phyloP scores from a whole-genome alignment of 2,113 vertebrate species.

The Rhinoderma darwinii region DNA sequence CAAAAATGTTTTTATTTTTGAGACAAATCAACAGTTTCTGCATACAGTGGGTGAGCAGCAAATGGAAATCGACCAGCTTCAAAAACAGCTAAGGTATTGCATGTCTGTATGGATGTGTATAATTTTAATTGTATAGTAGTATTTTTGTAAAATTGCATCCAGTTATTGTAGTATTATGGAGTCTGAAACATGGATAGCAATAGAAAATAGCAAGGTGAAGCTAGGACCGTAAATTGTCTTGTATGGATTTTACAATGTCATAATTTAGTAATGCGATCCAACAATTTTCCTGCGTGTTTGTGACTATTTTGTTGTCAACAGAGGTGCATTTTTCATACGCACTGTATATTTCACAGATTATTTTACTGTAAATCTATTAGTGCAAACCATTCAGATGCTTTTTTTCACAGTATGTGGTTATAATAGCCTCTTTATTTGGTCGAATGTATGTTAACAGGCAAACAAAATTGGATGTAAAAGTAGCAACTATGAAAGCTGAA shows the following conservation, averaged over 20 bases:
- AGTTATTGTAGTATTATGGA: not conserved
- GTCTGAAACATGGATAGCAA: not conserved
- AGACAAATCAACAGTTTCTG: slow-evolving; percentile 89
- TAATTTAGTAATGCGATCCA: not conserved
- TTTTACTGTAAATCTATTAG: not conserved
- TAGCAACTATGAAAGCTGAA: slow-evolving; percentile 79
- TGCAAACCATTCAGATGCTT: slow-evolving; percentile 4
- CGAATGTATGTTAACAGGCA: slow-evolving; percentile 71
- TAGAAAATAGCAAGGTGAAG: not conserved
- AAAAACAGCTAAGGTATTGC: slow-evolving; percentile 84
- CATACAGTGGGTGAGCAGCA: slow-evolving; percentile 83
- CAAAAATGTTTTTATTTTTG: slow-evolving; percentile 54
- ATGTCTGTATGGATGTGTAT: not conserved
- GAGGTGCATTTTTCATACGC: not conserved
- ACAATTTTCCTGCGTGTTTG: not conserved
- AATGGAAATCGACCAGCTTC: slow-evolving; percentile 80
- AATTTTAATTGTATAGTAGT: not conserved
- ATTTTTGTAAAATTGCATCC: not conserved
- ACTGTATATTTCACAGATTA: not conserved
- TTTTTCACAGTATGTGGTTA: not conserved
- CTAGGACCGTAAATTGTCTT: too few relatives aligned
- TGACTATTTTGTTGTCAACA: not conserved
- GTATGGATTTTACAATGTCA: not conserved
- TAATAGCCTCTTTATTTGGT: not conserved
- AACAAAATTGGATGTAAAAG: slow-evolving; percentile 81